Evolutionary conservation across 2,797 vertebrate genomes (phyloP).

Genomic region (Petrocephalus schoutedeni): DNA sequence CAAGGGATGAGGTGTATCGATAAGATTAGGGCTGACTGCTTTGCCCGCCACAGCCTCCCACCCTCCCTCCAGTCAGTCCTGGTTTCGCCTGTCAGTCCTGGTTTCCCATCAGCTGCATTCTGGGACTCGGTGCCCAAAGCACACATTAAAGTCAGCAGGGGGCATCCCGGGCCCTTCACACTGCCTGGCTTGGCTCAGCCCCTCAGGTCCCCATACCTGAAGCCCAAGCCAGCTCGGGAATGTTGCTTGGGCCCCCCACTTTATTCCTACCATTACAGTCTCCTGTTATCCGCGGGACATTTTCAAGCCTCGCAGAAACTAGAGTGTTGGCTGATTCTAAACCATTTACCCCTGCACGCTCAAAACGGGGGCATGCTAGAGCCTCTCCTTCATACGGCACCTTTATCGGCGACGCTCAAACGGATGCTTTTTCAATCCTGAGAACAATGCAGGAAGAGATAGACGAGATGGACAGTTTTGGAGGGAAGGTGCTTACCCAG

Average conservation of each 20-base stretch:
- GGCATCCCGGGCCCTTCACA: neutral
- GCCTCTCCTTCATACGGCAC: neutral
- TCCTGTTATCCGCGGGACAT: neutral
- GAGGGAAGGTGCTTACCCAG: conserved; percentile 67
- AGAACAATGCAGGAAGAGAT: neutral
- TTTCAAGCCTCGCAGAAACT: neutral
- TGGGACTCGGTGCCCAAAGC: neutral
- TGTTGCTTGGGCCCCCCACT: neutral
- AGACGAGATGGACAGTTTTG: conserved; percentile 39
- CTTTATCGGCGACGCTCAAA: neutral
- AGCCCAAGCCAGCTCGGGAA: neutral
- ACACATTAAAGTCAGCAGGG: neutral
- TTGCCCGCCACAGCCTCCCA: neutral
- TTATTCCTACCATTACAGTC: neutral
- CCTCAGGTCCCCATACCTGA: neutral
- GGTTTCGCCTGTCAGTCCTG: neutral
- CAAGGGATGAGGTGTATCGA: neutral
- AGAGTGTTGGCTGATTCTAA: neutral
- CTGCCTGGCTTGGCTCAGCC: neutral
- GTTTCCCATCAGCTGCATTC: neutral
- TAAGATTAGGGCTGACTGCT: neutral
- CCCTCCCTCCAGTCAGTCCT: neutral
- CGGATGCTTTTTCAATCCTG: neutral
- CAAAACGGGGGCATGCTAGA: neutral
- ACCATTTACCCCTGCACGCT: neutral